Evolutionary conservation across 2,888 invertebrate species (phyloP), one percentile per base, ranked within the genome.

Genomic region (Lasioglossum zephyrum): DNA sequence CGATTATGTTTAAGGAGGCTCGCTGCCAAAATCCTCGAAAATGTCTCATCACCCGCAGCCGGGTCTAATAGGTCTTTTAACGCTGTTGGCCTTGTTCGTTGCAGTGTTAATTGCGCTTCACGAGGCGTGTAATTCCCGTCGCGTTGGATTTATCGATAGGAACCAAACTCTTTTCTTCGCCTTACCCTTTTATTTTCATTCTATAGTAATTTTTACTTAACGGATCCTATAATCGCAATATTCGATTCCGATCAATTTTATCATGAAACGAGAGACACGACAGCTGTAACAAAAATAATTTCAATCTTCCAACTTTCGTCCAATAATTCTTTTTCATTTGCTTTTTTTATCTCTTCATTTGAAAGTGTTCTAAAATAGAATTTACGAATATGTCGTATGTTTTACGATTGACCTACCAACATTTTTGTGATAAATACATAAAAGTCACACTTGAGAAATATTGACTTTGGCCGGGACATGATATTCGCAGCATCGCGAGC

Each of bases 131-230:
- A 80, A 89, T 81, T 86, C 80, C 39, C 73, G 76, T 88, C 84
- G 82, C 81, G 82, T 77, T 81, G 82, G 89, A 89, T 87, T 90
- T 84, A 87, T 86, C 75, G 83, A 72, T 77, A 26, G 39, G 39
- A 77, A n/a, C 66, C 16, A 4, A 60, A 47, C 36, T 73, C 11
- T 11, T 73, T 36, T 73, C n/a, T 70, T 26, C 2, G 13, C 39
- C 13, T 13, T 26, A n/a, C n/a, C 39, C 39, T 9, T 39, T 41
- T 0, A 13, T 11, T n/a, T 41, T 70, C 41, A 44, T 41, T 41
- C 13, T 6, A 11, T 41, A 22, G n/a, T 41, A 2, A 41, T n/a
- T 39, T 70, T 26, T n/a, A 5, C 4, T 41, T 8, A 2, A 18
- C 63, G 8, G 8, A 13, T 31, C 16, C 13, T 18, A 16, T 63